Base-by-base conservation (phyloP, 2,113 vertebrate species). In the Falco punctatus region DNA sequence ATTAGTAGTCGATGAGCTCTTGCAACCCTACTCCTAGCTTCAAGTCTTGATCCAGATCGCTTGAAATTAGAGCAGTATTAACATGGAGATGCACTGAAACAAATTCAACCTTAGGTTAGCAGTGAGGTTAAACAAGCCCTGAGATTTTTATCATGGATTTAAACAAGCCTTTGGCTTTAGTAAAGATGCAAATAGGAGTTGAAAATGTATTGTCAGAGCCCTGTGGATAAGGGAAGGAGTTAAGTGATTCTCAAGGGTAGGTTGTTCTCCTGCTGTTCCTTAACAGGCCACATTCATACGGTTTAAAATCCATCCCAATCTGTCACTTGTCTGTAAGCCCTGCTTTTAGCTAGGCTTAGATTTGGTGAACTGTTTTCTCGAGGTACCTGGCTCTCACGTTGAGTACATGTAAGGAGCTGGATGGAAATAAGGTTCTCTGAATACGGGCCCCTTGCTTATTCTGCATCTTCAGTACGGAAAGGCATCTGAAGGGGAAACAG, bases 1-100 rank as follows among this genome's bases (percentile, higher is more conserved):
- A 85, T 96, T 95, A 82, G 74, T 22, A 33, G 65, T 5, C 74
- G 81, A 59, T 84, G 77, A 91, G 84, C 78, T 92, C 59, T 91
- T 70, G 40, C 18, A 81, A 75, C 72, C 54, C 42, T 72, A 2
- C 42, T 89, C 9, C 32, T 62, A 21, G 58, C 48, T 88, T 46
- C 3, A 4, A 78, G 65, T 55, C 59, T 3, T 10, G 70, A 85
- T 95, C 15, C 69, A 61, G 65, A 40, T 48, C 84, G 10, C 69
- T 79, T 61, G 81, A 79, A 87, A 90, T 79, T 33, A 72, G 70
- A 95, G 61, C 69, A 33, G 18, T 19, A 5, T 94, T 95, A 81
- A 71, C 57, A 4, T 52, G 84, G 73, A 86, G 78, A 12, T 92
- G 78, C 44, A 3, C 58, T 54, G 74, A 32, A 72, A 87, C 33